Evolutionary conservation across 2,888 invertebrate species (phyloP), one percentile per base, ranked within the genome.

Genomic region (Epinotia brunnichana): DNA sequence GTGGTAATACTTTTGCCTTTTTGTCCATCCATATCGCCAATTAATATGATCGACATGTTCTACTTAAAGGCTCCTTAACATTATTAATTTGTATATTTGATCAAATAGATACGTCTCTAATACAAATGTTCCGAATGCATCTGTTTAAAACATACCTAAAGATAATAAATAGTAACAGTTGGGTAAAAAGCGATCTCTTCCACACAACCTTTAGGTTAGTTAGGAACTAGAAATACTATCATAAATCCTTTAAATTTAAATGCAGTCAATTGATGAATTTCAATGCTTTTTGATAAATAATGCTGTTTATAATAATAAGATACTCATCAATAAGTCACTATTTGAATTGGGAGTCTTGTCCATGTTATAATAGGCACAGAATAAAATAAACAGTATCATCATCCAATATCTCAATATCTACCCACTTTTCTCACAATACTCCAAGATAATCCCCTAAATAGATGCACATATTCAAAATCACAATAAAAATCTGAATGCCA

Each of bases 1-100:
- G 81, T 77, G 87, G 87, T 88, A 76, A 61, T 88, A 69, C 59
- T 91, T 7, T 91, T 72, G 90, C 90, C 89, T 86, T 75, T 1
- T 11, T 81, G 83, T 87, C 89, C 90, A 83, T 76, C 79, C 89
- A 85, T 70, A 80, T 80, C 85, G 83, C 80, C 78, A 77, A 83
- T 76, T 54, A n/a, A 81, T 15, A 4, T 13, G n/a, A 48, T 78
- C 83, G 83, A 73, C 77, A 81, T 84, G 88, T 78, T 89, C 90
- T 89, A 89, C 87, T 84, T 51, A 7, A 81, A 87, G 88, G 89
- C 86, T 74, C 71, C 48, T 35, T 35, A 35, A 35, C 35, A 35
- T 35, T 29, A 35, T 35, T 35, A 35, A 35, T 35, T 7, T 9
- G 1, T 1, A 9, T 9, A 9, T 2, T 35, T 9, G 35, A 9